Evolutionary conservation across 2,113 vertebrate genomes (phyloP).

Genomic region (Larimichthys crocea): DNA sequence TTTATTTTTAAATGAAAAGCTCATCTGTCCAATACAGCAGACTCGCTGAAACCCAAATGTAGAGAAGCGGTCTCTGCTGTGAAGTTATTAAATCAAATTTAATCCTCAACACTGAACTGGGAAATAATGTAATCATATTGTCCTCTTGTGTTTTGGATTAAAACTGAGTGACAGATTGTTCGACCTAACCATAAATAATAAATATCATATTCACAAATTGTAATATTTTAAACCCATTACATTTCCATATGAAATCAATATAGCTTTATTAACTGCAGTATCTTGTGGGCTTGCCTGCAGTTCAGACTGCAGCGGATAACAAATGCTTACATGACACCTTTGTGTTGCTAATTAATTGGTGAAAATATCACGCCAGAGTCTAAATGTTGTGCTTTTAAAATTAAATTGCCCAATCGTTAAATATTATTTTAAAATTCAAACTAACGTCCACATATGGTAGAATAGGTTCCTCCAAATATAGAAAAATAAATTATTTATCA

Average conservation of each 20-base stretch:
- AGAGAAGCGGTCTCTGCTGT: neutral
- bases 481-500: neutral
- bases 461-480: neutral
- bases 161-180: conserved; percentile 1
- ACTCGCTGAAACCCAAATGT: conserved; percentile 1
- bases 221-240: neutral
- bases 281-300: neutral
- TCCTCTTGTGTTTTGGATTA: neutral
- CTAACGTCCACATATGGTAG: neutral
- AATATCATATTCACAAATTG: neutral
- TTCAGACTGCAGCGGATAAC: neutral
- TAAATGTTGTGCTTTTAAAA: neutral
- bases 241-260: conserved; percentile 11
- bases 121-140: conserved; percentile 3
- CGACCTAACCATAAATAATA: neutral
- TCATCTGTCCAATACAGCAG: neutral
- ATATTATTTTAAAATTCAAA: neutral
- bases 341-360: neutral
- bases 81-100: neutral
- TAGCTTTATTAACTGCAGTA: neutral
- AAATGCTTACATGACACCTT: neutral
- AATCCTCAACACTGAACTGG: neutral
- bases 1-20: conserved; percentile 30
- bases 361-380: neutral
- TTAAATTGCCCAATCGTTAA: neutral